phyloP scores from a whole-genome alignment of 2,888 invertebrate species.

The Calliphora vomitoria region DNA sequence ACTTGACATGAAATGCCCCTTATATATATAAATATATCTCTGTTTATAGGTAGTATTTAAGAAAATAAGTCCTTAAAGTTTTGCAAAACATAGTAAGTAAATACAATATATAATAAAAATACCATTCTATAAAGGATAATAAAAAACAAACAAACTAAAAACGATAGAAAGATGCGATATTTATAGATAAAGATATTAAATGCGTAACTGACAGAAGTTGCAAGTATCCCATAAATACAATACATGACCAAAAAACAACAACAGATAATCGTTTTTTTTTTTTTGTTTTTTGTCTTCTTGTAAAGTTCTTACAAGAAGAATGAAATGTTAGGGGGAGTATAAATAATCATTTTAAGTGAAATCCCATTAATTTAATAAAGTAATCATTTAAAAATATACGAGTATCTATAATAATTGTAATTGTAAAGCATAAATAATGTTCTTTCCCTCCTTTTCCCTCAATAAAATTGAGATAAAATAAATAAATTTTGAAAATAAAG shows the following conservation, averaged over 20 bases:
- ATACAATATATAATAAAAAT: neutral
- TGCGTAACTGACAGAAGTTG: neutral
- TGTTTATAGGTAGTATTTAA: neutral
- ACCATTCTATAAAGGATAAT: neutral
- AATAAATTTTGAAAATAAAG: constrained; percentile 16
- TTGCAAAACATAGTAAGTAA: constrained; percentile 4
- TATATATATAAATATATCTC: neutral
- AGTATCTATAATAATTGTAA: neutral
- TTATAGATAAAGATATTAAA: constrained; percentile 33
- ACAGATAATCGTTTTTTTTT: neutral
- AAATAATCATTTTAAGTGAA: constrained; percentile 46
- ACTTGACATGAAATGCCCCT: too few species aligned
- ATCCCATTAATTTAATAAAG: constrained; percentile 57
- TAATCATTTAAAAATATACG: constrained; percentile 39
- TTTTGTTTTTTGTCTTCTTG: too few species aligned
- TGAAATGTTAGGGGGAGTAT: neutral
- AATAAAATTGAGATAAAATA: neutral
- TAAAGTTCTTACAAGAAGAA: neutral
- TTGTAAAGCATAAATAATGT: neutral
- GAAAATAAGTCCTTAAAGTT: neutral
- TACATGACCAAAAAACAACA: neutral
- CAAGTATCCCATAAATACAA: constrained; percentile 25
- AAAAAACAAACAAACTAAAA: neutral
- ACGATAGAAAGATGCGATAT: constrained; percentile 1
- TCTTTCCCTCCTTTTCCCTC: too few species aligned